A percentile compares a stretch with the other conserved stretches of the same genome.
These are phyloP conservation scores for Thamnaconus septentrionalis DNA, from an alignment of 2,113 vertebrate species.

Conservation along the genomic window DNA sequence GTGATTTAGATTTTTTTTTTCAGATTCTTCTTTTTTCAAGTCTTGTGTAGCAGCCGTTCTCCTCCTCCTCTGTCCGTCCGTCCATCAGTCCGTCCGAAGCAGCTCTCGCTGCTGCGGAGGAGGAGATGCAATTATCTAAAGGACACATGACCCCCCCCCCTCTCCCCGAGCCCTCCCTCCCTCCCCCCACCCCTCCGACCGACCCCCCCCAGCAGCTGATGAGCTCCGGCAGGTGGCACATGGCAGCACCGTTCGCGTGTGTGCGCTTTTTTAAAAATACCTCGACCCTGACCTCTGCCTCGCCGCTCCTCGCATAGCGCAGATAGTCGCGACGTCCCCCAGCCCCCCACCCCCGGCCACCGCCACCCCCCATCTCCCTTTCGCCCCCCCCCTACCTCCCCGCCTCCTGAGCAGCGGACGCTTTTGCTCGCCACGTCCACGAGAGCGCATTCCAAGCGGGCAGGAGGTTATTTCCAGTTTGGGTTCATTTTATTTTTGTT, in stretches of 20 bases:
- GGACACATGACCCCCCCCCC: constrained; percentile 35
- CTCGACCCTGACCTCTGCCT: constrained; percentile 54
- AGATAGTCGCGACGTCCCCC: constrained; percentile 42
- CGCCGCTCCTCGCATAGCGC: constrained; percentile 49
- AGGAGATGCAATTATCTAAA: constrained; percentile 13
- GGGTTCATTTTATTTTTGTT: too few relatives aligned
- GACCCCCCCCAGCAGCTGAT: constrained; percentile 59
- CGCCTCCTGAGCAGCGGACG: too few relatives aligned
- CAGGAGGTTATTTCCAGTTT: constrained; percentile 32
- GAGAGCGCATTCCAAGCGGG: constrained; percentile 18
- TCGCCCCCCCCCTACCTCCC: too few relatives aligned
- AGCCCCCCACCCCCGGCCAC: constrained; percentile 19
- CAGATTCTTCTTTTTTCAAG: too few relatives aligned
- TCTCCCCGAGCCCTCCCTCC: constrained; percentile 6
- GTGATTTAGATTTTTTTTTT: too few relatives aligned
- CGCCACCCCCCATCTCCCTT: too few relatives aligned
- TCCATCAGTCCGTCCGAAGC: constrained; percentile 1
- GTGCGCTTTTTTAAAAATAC: constrained; percentile 67
- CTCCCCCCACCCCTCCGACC: neutral
- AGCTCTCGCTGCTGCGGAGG: neutral
- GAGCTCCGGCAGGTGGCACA: constrained; percentile 65
- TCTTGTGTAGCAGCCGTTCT: too few relatives aligned
- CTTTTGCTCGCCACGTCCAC: constrained; percentile 26
- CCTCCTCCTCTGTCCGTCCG: constrained; percentile 1
- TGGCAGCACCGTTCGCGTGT: constrained; percentile 23